Conservation (phyloP, 2,888 invertebrate genomes). For the Griposia aprilina region DNA sequence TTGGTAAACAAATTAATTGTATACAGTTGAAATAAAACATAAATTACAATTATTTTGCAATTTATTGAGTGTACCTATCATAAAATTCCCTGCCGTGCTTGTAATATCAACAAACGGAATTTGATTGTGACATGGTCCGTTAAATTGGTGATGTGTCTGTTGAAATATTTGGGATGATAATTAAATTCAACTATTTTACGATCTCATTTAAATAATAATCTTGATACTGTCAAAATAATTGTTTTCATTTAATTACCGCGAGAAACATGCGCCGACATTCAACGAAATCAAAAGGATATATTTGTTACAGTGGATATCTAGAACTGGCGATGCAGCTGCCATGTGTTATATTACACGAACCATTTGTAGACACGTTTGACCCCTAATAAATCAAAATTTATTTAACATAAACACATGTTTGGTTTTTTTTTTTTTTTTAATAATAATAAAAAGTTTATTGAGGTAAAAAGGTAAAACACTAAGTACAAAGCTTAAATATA, state of each 20-base stretch:
- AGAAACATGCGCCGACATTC: not conserved
- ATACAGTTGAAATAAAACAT: slow-evolving; percentile 1
- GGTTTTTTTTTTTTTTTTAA: too few relatives aligned
- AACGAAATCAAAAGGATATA: too few relatives aligned
- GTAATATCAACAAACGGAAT: slow-evolving; percentile 16
- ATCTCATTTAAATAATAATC: not conserved
- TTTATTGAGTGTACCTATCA: slow-evolving; percentile 1
- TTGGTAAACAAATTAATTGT: slow-evolving; percentile 16
- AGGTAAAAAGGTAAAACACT: too few relatives aligned
- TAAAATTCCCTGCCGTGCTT: not conserved
- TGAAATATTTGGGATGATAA: not conserved
- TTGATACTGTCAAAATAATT: not conserved
- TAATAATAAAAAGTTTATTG: too few relatives aligned
- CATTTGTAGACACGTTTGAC: too few relatives aligned
- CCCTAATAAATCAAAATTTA: too few relatives aligned
- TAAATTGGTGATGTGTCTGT: slow-evolving; percentile 1
- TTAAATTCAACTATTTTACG: not conserved
- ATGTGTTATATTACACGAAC: too few relatives aligned
- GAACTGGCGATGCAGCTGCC: too few relatives aligned
- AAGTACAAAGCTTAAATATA: too few relatives aligned
- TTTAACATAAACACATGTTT: too few relatives aligned
- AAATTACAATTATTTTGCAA: slow-evolving; percentile 9
- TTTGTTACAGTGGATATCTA: too few relatives aligned
- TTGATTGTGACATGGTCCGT: slow-evolving; percentile 17
- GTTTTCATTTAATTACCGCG: not conserved